phyloP scores from a whole-genome alignment of 2,888 invertebrate species.

The Lamellibrachia columna region DNA sequence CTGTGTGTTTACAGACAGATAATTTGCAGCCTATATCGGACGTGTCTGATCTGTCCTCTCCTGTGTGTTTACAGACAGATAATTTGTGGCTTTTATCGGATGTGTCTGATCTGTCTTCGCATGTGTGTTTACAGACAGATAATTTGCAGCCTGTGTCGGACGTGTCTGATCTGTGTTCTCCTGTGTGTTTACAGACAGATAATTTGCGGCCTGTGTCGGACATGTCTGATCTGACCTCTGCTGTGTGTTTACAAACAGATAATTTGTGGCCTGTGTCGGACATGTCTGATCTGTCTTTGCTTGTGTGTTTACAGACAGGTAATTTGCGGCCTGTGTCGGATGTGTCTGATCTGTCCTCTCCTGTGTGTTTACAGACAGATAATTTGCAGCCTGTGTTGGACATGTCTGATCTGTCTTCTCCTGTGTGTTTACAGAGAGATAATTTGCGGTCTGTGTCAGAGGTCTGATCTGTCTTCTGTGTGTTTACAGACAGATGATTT shows the following conservation, averaged over 20 bases:
- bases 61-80: neutral
- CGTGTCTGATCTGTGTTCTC: slow-evolving; percentile 30
- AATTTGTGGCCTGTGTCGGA: neutral
- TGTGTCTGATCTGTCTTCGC: slow-evolving; percentile 30
- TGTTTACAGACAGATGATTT: slow-evolving; percentile 18
- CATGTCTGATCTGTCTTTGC: neutral
- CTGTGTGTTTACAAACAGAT: neutral
- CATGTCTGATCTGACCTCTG: too few species aligned
- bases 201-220: too few species aligned
- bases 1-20: too few species aligned
- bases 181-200: slow-evolving; percentile 42
- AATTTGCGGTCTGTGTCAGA: neutral
- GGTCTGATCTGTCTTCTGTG: neutral
- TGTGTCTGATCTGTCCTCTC: slow-evolving; percentile 31
- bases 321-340: slow-evolving; percentile 7
- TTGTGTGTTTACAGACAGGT: neutral
- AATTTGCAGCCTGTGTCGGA: slow-evolving; percentile 2
- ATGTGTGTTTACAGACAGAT: slow-evolving; percentile 36
- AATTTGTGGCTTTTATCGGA: neutral
- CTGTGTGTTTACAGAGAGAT: neutral
- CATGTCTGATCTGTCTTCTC: too few species aligned
- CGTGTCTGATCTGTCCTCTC: too few species aligned
- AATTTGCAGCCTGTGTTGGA: neutral
- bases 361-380: slow-evolving; percentile 35
- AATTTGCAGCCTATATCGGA: too few species aligned